These are phyloP conservation scores for Trichogramma dendrolimi DNA, from an alignment of 2,888 invertebrate genomes.

Conservation along the genomic window DNA sequence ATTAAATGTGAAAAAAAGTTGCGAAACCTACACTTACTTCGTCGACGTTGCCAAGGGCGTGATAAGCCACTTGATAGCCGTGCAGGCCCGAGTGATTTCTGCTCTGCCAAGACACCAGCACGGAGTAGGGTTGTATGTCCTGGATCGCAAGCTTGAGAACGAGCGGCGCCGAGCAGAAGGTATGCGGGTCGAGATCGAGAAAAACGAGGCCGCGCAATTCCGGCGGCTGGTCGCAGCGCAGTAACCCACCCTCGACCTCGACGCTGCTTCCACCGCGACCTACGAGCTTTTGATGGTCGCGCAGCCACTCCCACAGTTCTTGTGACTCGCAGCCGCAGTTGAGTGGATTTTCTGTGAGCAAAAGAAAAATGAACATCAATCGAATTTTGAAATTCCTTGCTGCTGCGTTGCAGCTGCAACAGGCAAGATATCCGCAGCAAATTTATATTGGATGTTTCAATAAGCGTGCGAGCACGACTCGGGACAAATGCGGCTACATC, in stretches of 20 bases:
- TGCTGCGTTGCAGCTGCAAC: too few species aligned
- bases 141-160: slow-evolving; percentile 82
- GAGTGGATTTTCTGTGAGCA: slow-evolving; percentile 74
- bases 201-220: slow-evolving; percentile 72
- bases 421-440: too few species aligned
- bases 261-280: slow-evolving; percentile 37
- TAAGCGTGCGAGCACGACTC: too few species aligned
- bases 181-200: slow-evolving; percentile 72
- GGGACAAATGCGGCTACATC: too few species aligned
- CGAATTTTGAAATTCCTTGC: too few species aligned
- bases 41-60: slow-evolving; percentile 62
- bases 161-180: slow-evolving; percentile 79
- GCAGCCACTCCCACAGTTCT: slow-evolving; percentile 88
- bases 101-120: slow-evolving; percentile 86
- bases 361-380: too few species aligned
- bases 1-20: too few species aligned
- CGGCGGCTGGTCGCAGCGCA: slow-evolving; percentile 79
- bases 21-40: slow-evolving; percentile 51
- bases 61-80: slow-evolving; percentile 84
- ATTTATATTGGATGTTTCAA: too few species aligned
- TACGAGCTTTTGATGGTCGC: slow-evolving; percentile 78
- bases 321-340: slow-evolving; percentile 87
- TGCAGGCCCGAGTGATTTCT: slow-evolving; percentile 80
- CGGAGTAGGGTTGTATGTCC: slow-evolving; percentile 83
- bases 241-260: slow-evolving; percentile 46